Conservation (phyloP, 2,888 invertebrate species). For the Actias luna region DNA sequence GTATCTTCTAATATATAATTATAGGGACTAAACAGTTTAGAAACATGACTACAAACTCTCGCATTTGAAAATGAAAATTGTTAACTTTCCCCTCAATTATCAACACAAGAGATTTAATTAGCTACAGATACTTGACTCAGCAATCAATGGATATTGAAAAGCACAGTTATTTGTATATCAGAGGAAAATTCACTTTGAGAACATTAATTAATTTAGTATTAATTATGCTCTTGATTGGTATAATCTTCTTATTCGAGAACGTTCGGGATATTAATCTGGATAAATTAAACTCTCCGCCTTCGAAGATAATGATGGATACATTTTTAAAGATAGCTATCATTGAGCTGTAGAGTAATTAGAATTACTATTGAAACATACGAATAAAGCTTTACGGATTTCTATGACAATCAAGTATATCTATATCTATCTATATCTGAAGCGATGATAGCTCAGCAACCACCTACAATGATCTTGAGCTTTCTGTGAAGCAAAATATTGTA, state of each 20-base stretch:
- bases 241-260: slow-evolving; percentile 13
- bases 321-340: neutral
- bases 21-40: neutral
- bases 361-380: neutral
- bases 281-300: neutral
- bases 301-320: neutral
- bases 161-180: neutral
- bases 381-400: neutral
- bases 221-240: slow-evolving; percentile 12
- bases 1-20: neutral
- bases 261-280: neutral
- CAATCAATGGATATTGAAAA: slow-evolving; percentile 6
- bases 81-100: neutral
- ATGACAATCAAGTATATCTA: no score
- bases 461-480: no score
- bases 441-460: no score
- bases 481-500: no score
- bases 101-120: slow-evolving; percentile 15
- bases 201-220: slow-evolving; percentile 12
- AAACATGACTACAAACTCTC: neutral
- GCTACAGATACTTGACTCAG: slow-evolving; percentile 3
- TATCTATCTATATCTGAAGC: no score
- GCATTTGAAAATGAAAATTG: neutral
- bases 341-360: neutral
- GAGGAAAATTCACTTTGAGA: slow-evolving; percentile 1